These are phyloP conservation scores for Heterohyrax brucei DNA, from an alignment of 2,797 vertebrate species.

Conservation along the genomic window DNA sequence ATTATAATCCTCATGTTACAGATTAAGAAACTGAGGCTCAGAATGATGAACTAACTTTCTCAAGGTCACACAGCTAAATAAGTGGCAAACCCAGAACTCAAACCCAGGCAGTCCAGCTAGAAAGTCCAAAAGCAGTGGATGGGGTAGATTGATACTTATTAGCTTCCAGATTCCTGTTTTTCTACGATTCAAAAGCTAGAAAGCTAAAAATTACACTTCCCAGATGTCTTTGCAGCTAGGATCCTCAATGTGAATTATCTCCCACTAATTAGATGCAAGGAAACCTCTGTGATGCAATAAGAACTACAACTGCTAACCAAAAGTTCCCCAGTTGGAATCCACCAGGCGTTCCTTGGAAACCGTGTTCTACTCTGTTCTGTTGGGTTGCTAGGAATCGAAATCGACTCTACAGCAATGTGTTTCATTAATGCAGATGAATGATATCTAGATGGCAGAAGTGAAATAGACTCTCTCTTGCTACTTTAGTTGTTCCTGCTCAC, in stretches of 20 bases:
- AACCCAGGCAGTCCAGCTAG: neutral
- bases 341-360: too few species aligned
- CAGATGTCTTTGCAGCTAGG: neutral
- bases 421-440: neutral
- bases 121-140: constrained; percentile 5
- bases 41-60: too few species aligned
- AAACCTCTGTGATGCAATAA: too few species aligned
- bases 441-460: neutral
- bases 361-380: too few species aligned
- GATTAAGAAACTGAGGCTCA: too few species aligned
- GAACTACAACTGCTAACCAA: too few species aligned
- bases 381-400: too few species aligned
- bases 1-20: too few species aligned
- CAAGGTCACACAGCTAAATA: neutral
- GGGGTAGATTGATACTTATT: neutral
- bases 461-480: neutral
- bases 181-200: neutral
- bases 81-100: neutral
- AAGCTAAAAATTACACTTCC: neutral
- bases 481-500: neutral
- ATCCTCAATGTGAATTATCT: neutral
- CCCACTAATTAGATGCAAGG: neutral
- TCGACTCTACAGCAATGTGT: too few species aligned
- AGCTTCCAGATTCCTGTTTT: neutral
- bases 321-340: too few species aligned